Percentiles rank a stretch among this genome's conserved stretches.
Evolutionary conservation across 2,888 invertebrate genomes (phyloP).

Genomic region (Pegoplata infirma): DNA sequence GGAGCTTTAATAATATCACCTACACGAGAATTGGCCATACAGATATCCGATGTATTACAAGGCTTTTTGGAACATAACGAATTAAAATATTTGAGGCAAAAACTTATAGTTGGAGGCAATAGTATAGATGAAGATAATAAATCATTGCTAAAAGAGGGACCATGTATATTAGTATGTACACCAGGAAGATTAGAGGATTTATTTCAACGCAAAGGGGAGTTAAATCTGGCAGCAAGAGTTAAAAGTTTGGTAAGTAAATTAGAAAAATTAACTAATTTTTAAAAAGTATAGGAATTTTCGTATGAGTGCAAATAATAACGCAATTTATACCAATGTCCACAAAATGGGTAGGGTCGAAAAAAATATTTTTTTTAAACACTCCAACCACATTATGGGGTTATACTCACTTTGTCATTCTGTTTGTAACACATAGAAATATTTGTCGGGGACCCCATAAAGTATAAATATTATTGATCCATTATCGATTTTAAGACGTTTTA

Average conservation of each 20-base stretch:
- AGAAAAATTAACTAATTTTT: no score
- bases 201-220: conserved; percentile 83
- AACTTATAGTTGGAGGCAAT: conserved; percentile 89
- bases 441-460: no score
- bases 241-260: conserved; percentile 88
- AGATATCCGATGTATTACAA: conserved; percentile 86
- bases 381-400: no score
- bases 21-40: conserved; percentile 95
- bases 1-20: conserved; percentile 96
- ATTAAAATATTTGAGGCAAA: conserved; percentile 79
- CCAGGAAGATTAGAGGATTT: conserved; percentile 96
- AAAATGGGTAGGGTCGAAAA: no score
- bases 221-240: conserved; percentile 85
- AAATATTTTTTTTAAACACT: no score
- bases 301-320: no score
- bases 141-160: conserved; percentile 83
- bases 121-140: conserved; percentile 87
- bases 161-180: conserved; percentile 94
- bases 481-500: no score
- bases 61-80: conserved; percentile 80
- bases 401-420: no score
- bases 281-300: no score
- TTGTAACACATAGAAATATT: no score
- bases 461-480: no score
- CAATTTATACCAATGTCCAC: no score